A percentile compares a stretch with the other conserved stretches of the same genome.
Conservation (phyloP, 2,888 invertebrate species). For the Rambutsinella grinnellia region DNA sequence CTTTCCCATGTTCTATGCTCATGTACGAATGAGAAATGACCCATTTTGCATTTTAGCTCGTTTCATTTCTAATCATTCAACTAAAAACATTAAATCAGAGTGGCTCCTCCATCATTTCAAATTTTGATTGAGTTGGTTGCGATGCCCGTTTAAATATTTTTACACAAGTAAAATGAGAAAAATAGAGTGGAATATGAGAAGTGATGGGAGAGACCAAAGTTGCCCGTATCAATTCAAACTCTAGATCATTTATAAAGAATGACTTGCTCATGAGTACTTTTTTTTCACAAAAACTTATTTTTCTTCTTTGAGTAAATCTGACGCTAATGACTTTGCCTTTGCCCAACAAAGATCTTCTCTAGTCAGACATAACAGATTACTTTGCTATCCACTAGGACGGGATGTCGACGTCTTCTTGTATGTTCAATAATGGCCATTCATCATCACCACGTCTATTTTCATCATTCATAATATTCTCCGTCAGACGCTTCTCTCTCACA, state of each 20-base stretch:
- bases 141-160: too few relatives aligned
- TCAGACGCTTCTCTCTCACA: constrained; percentile 10
- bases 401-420: constrained; percentile 22
- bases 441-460: constrained; percentile 46
- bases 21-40: neutral
- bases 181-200: neutral
- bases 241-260: neutral
- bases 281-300: neutral
- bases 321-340: constrained; percentile 40
- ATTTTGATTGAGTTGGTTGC: too few relatives aligned
- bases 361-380: constrained; percentile 45
- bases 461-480: constrained; percentile 20
- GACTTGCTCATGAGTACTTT: neutral
- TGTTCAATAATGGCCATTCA: constrained; percentile 46
- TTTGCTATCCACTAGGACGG: neutral
- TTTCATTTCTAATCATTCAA: neutral
- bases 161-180: too few relatives aligned
- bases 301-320: constrained; percentile 1
- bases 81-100: constrained; percentile 4
- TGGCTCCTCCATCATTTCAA: neutral
- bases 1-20: neutral
- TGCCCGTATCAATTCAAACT: neutral
- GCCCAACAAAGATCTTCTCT: constrained; percentile 4
- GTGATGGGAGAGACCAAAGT: neutral
- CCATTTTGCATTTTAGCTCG: neutral